Evolutionary conservation across 2,888 invertebrate species (phyloP).

Genomic region (Temnothorax unifasciatus): DNA sequence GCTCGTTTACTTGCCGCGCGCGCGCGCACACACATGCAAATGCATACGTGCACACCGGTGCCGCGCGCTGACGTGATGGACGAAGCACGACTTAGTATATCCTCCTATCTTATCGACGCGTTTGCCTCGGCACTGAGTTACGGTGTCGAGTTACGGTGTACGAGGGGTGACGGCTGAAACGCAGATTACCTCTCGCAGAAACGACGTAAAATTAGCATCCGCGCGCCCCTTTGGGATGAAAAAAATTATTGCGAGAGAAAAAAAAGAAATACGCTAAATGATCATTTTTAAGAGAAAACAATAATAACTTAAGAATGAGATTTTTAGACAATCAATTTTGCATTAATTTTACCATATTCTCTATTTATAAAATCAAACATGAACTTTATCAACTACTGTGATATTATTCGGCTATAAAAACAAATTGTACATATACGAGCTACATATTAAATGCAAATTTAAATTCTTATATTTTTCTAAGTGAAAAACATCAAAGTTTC

Average conservation of each 20-base stretch:
- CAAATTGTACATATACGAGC: background rate
- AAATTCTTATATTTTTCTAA: background rate
- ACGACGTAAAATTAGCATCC: conserved; percentile 20
- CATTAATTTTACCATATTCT: background rate
- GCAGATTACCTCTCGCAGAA: conserved; percentile 36
- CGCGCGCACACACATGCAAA: conserved; percentile 45
- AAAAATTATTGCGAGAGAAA: background rate
- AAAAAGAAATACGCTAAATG: background rate
- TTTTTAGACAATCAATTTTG: background rate
- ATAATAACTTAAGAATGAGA: background rate
- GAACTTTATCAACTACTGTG: background rate
- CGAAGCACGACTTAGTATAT: conserved; percentile 37
- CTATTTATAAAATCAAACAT: background rate
- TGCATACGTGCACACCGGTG: background rate
- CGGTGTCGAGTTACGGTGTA: conserved; percentile 33
- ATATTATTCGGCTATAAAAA: background rate
- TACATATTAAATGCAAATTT: background rate
- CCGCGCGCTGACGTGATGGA: conserved; percentile 19
- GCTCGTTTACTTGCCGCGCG: conserved; percentile 70
- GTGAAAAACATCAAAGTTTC: background rate
- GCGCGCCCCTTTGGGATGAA: background rate
- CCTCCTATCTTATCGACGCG: conserved; percentile 23
- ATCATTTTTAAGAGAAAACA: background rate
- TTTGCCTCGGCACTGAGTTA: conserved; percentile 22
- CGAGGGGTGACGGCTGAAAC: conserved; percentile 20